phyloP scores from a whole-genome alignment of 2,797 vertebrate genomes.

The Microhierax caerulescens region DNA sequence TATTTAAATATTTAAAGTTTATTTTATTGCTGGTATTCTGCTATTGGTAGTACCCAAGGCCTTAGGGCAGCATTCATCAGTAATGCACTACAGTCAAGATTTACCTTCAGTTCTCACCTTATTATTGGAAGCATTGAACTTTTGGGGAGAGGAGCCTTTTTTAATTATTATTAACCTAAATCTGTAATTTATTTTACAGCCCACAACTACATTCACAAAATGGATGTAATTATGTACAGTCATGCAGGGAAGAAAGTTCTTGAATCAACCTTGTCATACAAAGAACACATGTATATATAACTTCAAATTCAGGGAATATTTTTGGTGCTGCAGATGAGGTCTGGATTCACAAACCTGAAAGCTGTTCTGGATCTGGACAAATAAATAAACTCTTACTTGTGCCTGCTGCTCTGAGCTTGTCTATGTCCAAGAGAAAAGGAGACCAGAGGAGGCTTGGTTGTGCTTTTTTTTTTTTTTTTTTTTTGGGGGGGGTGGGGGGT shows the following conservation, averaged over 20 bases:
- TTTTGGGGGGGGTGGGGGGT: too few species aligned
- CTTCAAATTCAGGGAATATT: not conserved
- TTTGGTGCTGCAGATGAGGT: not conserved
- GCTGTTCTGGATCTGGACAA: not conserved
- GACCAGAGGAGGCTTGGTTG: not conserved
- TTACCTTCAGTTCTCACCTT: not conserved
- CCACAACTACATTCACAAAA: not conserved
- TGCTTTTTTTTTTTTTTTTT: not conserved
- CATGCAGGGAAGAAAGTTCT: not conserved
- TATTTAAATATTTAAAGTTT: too few species aligned
- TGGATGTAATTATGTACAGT: not conserved
- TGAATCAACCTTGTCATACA: not conserved
- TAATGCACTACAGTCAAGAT: not conserved
- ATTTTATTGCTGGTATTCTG: not conserved
- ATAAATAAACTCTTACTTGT: not conserved
- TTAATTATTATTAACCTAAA: not conserved
- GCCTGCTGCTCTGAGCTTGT: not conserved
- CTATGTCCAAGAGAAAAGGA: not conserved
- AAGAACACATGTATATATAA: not conserved
- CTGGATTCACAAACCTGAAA: not conserved
- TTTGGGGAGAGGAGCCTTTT: accelerated
- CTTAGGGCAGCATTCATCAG: not conserved
- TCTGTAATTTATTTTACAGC: not conserved
- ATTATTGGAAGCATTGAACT: not conserved
- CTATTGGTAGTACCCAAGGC: not conserved